Percentiles rank a stretch among this genome's conserved stretches.
Conservation (phyloP, 2,888 invertebrate genomes). For the Nomada ferruginata region DNA sequence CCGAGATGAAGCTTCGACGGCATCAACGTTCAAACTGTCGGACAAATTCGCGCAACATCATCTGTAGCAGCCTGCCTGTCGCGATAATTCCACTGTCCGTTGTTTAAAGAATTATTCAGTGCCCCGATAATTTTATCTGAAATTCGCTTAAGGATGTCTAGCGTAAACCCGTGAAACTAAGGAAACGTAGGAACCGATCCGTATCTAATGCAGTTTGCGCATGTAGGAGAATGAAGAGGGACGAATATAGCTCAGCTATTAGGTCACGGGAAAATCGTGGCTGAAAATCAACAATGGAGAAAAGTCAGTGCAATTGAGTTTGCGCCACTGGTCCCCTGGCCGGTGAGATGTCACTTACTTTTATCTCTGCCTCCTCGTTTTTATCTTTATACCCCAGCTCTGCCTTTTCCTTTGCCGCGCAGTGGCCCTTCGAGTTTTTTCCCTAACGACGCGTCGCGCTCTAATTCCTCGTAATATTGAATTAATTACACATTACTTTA, state of each 20-base stretch:
- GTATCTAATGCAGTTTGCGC: slow-evolving; percentile 11
- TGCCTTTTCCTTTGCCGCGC: not conserved
- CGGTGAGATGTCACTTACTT: slow-evolving; percentile 65
- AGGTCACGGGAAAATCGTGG: slow-evolving; percentile 68
- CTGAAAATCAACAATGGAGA: slow-evolving; percentile 72
- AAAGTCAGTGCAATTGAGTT: slow-evolving; percentile 71
- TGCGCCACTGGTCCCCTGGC: slow-evolving; percentile 66
- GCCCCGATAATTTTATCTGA: slow-evolving; percentile 29
- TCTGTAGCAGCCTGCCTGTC: slow-evolving; percentile 6
- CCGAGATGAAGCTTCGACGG: not conserved
- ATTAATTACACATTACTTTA: slow-evolving; percentile 70
- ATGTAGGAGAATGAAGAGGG: slow-evolving; percentile 27
- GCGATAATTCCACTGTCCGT: slow-evolving; percentile 5
- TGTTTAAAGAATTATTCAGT: slow-evolving; percentile 14
- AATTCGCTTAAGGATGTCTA: slow-evolving; percentile 22
- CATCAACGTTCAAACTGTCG: slow-evolving; percentile 11
- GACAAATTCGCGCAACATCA: slow-evolving; percentile 3
- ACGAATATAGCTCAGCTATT: slow-evolving; percentile 57
- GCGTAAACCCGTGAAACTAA: slow-evolving; percentile 19
- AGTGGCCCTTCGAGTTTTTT: not conserved
- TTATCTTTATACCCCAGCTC: not conserved
- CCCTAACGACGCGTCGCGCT: slow-evolving; percentile 9
- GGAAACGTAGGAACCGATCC: slow-evolving; percentile 21
- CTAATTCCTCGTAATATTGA: slow-evolving; percentile 64
- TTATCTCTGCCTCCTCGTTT: slow-evolving; percentile 35